Percentiles rank a stretch among this genome's conserved stretches.
phyloP scores from a whole-genome alignment of 2,113 vertebrate species.

The Piaya cayana region DNA sequence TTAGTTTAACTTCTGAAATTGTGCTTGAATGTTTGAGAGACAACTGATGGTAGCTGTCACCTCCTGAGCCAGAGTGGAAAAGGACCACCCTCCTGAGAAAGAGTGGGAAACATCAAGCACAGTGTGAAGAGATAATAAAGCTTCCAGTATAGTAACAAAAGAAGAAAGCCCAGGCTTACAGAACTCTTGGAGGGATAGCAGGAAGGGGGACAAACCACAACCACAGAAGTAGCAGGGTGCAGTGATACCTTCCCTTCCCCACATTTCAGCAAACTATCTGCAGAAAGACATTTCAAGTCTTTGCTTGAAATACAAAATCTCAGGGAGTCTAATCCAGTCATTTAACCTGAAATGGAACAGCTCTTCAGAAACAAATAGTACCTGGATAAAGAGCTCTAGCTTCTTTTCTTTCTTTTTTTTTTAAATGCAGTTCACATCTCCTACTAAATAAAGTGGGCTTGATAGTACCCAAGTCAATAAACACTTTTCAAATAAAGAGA shows the following conservation, averaged over 20 bases:
- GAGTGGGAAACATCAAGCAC: accelerated
- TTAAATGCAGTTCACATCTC: background rate
- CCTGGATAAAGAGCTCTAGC: background rate
- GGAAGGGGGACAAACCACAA: background rate
- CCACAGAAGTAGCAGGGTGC: accelerated
- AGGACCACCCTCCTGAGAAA: background rate
- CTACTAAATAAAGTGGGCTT: background rate
- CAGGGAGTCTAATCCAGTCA: background rate
- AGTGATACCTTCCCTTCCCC: background rate
- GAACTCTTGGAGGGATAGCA: background rate
- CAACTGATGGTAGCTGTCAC: background rate
- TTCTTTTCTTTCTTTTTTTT: too few relatives aligned
- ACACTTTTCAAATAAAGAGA: background rate
- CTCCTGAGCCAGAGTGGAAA: background rate
- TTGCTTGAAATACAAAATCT: background rate
- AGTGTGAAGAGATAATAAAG: background rate
- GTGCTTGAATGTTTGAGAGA: background rate
- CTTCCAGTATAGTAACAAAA: accelerated
- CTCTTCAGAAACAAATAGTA: background rate
- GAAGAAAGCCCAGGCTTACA: background rate
- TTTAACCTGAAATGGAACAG: background rate
- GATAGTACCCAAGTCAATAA: background rate
- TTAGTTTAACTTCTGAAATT: background rate
- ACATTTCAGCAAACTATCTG: accelerated
- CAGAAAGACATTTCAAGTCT: background rate